Evolutionary conservation across 2,888 invertebrate genomes (phyloP), one percentile per base, ranked within the genome.

Genomic region (Ditylenchus weischeri): DNA sequence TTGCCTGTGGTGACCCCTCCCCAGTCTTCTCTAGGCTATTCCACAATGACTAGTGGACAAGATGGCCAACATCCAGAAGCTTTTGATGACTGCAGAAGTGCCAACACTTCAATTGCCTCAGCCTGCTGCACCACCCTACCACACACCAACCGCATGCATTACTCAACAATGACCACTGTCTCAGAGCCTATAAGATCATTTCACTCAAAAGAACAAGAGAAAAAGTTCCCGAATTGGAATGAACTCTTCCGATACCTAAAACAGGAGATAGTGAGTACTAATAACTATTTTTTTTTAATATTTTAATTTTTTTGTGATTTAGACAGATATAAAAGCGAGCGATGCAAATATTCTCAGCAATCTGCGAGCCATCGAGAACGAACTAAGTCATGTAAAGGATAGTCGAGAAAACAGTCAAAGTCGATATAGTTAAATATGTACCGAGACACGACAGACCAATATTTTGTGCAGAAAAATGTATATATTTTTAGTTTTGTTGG

Each of bases 321-420:
- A 80, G 80, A 72, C 67, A 38, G 75, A 78, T 50, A 79, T 81
- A 75, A 71, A 79, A 48, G 77, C 72, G 62, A 72, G 79, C 21
- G 80, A 81, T 61, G 74, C 76, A 15, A 77, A 81, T 64, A 79
- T 81, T 35, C 73, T 81, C 18, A 76, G 76, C 6, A 78, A 78
- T 65, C 71, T 81, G 48, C 75, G 77, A 63, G 73, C 74, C 6
- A 78, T 79, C 57, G 79, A 81, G 60, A 72, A 74, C 11, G 77
- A 78, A 66, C 70, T 79, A 36, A 70, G 71, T 50, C 13, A 11
- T 43, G 35, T 59, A 35, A 59, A 59, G 59, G 43, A 43, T 15
- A 43, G 43, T 15, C 54, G 54, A 29, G 54, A 54, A 10, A 54
- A 54, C n/a, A 29, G 29, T n/a, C 11, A 54, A 54, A 18, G 29